These are phyloP conservation scores for Myiozetetes cayanensis DNA, from an alignment of 2,113 vertebrate genomes.

Conservation along the genomic window DNA sequence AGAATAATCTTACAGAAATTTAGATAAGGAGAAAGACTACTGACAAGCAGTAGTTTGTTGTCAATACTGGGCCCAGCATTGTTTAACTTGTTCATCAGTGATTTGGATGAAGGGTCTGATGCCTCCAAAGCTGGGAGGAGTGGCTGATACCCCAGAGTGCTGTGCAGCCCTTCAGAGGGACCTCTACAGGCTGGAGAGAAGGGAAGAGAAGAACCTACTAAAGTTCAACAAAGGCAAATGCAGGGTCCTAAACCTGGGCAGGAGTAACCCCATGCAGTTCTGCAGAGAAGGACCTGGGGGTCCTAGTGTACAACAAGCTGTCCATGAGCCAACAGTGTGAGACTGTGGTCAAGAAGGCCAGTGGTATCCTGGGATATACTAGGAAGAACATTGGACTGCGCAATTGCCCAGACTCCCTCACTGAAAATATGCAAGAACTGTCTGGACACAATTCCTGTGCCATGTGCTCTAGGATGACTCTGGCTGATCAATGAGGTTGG, in stretches of 20 bases:
- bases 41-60: background rate
- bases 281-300: rapidly evolving
- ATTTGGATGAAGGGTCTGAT: background rate
- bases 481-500: background rate
- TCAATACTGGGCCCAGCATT: background rate
- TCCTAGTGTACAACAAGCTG: background rate
- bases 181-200: background rate
- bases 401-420: background rate
- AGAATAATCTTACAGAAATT: background rate
- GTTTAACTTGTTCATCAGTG: background rate
- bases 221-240: rapidly evolving
- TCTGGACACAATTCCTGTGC: background rate
- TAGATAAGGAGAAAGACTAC: background rate
- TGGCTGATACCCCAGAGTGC: rapidly evolving
- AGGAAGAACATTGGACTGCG: background rate
- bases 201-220: background rate
- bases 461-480: no score
- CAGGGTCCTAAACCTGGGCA: background rate
- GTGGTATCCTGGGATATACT: rapidly evolving
- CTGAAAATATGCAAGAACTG: background rate
- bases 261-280: background rate
- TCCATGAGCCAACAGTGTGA: background rate
- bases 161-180: background rate
- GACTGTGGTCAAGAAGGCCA: background rate
- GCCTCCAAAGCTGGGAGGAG: background rate